A percentile compares a stretch with the other conserved stretches of the same genome.
phyloP scores from a whole-genome alignment of 2,888 invertebrate genomes.

The Brachypalpus laphriformis region DNA sequence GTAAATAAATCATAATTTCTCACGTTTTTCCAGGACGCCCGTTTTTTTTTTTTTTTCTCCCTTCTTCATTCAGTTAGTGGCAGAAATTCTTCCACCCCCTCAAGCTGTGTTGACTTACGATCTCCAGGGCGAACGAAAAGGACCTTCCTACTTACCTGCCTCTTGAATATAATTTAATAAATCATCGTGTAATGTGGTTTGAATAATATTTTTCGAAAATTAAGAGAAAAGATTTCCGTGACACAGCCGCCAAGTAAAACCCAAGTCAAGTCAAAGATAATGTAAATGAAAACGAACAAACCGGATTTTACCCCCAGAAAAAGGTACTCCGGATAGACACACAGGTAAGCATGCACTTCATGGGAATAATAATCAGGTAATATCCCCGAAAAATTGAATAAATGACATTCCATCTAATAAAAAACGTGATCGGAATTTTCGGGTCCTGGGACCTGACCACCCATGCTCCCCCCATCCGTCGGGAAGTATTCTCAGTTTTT shows the following conservation, averaged over 20 bases:
- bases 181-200: constrained; percentile 71
- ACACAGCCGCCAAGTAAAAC: not conserved
- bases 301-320: constrained; percentile 26
- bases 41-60: not conserved
- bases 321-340: constrained; percentile 16
- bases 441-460: not conserved
- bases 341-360: constrained; percentile 72
- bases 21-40: constrained; percentile 20
- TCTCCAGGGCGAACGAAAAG: not conserved
- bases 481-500: constrained; percentile 31
- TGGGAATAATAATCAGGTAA: constrained; percentile 73
- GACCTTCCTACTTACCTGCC: constrained; percentile 18
- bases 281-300: constrained; percentile 61
- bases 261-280: constrained; percentile 51
- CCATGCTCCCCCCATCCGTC: not conserved
- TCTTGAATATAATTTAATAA: constrained; percentile 70
- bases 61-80: constrained; percentile 21
- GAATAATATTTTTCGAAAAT: constrained; percentile 68
- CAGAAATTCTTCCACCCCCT: constrained; percentile 14
- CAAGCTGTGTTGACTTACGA: constrained; percentile 29
- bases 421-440: constrained; percentile 73
- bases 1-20: constrained; percentile 69
- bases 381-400: constrained; percentile 74
- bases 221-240: constrained; percentile 59
- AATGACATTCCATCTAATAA: constrained; percentile 75